Evolutionary conservation across 2,797 vertebrate species (phyloP).

Genomic region (Hydrocynus forskahlii): DNA sequence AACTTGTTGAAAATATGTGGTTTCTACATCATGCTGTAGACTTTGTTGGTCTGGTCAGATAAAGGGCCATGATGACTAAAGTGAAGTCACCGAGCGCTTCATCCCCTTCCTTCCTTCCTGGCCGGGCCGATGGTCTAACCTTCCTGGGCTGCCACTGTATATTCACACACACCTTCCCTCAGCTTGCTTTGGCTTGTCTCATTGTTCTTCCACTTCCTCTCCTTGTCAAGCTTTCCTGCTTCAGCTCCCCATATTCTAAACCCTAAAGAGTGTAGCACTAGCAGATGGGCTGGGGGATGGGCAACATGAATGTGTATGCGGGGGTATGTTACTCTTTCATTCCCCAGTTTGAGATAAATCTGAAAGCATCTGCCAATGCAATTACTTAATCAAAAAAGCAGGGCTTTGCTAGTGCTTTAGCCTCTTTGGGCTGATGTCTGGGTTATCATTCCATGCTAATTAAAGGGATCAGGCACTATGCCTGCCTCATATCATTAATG

Average conservation of each 20-base stretch:
- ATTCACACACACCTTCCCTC: slow-evolving; percentile 34
- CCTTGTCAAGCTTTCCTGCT: slow-evolving; percentile 64
- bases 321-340: slow-evolving; percentile 36
- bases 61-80: slow-evolving; percentile 28
- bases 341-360: slow-evolving; percentile 28
- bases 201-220: slow-evolving; percentile 76
- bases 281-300: slow-evolving; percentile 38
- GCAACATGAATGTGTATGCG: background rate
- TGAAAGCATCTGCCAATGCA: slow-evolving; percentile 40
- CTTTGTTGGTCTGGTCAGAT: slow-evolving; percentile 33
- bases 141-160: slow-evolving; percentile 13
- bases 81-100: slow-evolving; percentile 38
- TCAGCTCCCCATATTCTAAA: slow-evolving; percentile 9
- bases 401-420: background rate
- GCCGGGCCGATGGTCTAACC: slow-evolving; percentile 36
- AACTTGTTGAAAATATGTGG: too few relatives aligned
- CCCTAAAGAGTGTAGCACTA: slow-evolving; percentile 8
- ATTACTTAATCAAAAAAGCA: slow-evolving; percentile 42
- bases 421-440: slow-evolving; percentile 5
- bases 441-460: slow-evolving; percentile 22
- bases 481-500: background rate
- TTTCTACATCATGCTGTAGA: background rate
- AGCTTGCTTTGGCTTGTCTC: slow-evolving; percentile 19
- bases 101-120: slow-evolving; percentile 60
- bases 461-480: background rate